Evolutionary conservation across 2,797 vertebrate genomes (phyloP).

Genomic region (Chrysolophus pictus): DNA sequence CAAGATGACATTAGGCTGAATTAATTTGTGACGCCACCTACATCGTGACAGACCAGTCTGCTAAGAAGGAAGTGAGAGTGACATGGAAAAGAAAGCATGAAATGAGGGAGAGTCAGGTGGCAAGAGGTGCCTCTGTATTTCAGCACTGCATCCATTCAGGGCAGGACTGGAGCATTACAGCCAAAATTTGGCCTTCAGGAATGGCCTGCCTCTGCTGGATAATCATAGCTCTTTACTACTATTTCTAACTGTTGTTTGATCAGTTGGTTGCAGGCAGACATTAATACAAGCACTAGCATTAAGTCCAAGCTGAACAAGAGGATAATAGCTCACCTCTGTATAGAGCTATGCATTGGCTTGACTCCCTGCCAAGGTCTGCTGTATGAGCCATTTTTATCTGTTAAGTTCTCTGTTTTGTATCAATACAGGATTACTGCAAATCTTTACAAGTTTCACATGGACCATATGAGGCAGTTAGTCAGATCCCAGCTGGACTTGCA

Average conservation of each 20-base stretch:
- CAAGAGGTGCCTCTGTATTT: fast-evolving
- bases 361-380: conserved; percentile 33
- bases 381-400: neutral
- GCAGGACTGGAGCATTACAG: neutral
- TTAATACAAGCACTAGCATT: neutral
- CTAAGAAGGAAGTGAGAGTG: neutral
- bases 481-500: conserved; percentile 28
- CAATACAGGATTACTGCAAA: conserved; percentile 29
- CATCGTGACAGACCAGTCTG: neutral
- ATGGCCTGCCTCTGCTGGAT: neutral
- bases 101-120: neutral
- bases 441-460: conserved; percentile 26
- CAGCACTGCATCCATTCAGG: fast-evolving
- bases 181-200: neutral
- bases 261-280: neutral
- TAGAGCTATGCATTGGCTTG: neutral
- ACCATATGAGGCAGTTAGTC: neutral
- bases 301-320: neutral
- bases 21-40: neutral
- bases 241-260: neutral
- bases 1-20: neutral
- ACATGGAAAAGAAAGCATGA: neutral
- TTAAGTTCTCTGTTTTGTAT: conserved; percentile 31
- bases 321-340: conserved; percentile 36
- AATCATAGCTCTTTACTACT: neutral